These are phyloP conservation scores for Ceuthmochares aereus DNA, from an alignment of 2,113 vertebrate species.

Conservation along the genomic window DNA sequence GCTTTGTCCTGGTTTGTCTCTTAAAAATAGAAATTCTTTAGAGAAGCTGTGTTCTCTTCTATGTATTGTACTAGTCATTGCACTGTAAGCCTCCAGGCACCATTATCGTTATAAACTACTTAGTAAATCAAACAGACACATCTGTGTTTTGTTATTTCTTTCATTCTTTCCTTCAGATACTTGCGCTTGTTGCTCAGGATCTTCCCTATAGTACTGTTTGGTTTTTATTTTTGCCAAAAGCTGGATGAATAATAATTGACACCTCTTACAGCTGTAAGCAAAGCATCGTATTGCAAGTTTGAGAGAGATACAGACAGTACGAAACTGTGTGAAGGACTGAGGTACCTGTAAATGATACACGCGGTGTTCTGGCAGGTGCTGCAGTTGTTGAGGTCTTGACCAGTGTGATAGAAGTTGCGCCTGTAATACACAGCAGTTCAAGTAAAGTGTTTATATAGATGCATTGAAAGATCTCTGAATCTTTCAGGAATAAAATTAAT, in stretches of 20 bases:
- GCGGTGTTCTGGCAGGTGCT: slow-evolving; percentile 96
- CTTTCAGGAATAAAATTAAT: background rate
- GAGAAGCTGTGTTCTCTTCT: background rate
- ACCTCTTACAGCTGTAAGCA: background rate
- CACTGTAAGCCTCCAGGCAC: background rate
- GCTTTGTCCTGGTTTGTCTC: background rate
- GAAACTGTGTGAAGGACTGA: background rate
- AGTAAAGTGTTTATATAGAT: background rate
- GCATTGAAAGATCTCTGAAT: background rate
- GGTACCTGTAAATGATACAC: slow-evolving; percentile 99
- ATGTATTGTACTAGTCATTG: background rate
- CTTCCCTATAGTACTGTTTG: no score
- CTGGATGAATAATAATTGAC: background rate
- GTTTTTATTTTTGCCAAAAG: background rate
- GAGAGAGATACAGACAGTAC: background rate
- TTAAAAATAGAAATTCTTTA: background rate
- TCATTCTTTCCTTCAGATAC: background rate
- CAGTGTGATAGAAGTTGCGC: slow-evolving; percentile 94
- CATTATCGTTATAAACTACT: background rate
- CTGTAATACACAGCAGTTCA: slow-evolving; percentile 79
- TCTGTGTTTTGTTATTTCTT: background rate
- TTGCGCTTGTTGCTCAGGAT: background rate
- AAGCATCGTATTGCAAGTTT: rapidly evolving
- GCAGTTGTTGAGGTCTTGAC: slow-evolving; percentile 98
- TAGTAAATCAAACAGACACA: background rate